phyloP scores from a whole-genome alignment of 2,888 invertebrate species.

The Congeria kusceri region DNA sequence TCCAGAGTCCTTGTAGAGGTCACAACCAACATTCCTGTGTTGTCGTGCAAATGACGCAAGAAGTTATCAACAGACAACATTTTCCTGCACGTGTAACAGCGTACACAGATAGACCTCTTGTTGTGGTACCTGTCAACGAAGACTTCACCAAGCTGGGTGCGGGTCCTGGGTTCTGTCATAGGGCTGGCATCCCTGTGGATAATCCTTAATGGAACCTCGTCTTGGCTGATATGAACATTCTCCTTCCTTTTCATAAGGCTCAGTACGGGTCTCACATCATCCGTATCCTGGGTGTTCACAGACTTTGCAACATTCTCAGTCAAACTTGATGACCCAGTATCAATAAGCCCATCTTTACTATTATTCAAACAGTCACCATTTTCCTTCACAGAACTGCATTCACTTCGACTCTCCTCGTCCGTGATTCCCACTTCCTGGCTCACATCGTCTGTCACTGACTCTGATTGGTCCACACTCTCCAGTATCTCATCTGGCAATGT shows the following conservation, averaged over 20 bases:
- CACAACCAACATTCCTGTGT: conserved; percentile 72
- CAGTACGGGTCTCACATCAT: neutral
- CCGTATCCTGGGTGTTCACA: conserved; percentile 2
- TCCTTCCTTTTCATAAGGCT: conserved; percentile 27
- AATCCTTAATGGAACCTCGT: conserved; percentile 45
- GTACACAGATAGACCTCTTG: conserved; percentile 78
- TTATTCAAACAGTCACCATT: conserved; percentile 10
- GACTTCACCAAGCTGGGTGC: conserved; percentile 74
- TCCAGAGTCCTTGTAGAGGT: conserved; percentile 74
- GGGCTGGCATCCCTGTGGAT: conserved; percentile 74
- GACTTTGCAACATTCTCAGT: conserved; percentile 2
- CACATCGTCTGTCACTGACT: conserved; percentile 14
- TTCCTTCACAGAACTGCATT: conserved; percentile 5
- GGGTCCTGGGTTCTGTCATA: conserved; percentile 40
- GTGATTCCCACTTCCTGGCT: neutral
- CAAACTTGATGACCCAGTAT: neutral
- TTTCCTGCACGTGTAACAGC: conserved; percentile 80
- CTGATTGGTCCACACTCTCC: conserved; percentile 20
- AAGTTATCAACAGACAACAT: conserved; percentile 79
- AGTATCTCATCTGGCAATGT: conserved; percentile 39
- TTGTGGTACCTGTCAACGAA: conserved; percentile 76
- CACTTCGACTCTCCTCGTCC: conserved; percentile 13
- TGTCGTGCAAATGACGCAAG: conserved; percentile 79
- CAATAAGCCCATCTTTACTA: neutral
- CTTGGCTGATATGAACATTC: conserved; percentile 23